phyloP scores from a whole-genome alignment of 2,797 vertebrate species.

The Erpetoichthys calabaricus region DNA sequence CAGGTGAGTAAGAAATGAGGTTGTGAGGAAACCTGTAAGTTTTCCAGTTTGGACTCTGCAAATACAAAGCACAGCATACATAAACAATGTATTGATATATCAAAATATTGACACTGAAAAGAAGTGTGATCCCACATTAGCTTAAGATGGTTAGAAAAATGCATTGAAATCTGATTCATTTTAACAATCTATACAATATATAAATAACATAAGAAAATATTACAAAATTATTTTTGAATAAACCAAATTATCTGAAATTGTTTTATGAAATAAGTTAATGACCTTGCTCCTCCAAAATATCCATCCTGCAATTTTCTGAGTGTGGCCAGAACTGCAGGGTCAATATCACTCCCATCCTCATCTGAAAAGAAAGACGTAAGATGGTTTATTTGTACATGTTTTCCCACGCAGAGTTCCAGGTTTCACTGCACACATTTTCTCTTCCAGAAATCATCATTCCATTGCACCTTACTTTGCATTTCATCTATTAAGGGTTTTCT shows the following conservation, averaged over 20 bases:
- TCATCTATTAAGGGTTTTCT: no score
- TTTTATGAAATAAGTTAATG: slow-evolving; percentile 8
- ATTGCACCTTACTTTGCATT: no score
- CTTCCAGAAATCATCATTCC: no score
- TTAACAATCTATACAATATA: no score
- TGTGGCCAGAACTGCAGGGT: slow-evolving; percentile 78
- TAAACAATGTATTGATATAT: neutral
- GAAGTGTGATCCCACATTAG: neutral
- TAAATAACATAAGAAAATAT: no score
- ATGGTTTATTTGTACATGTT: no score
- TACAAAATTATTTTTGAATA: no score
- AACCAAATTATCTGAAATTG: no score
- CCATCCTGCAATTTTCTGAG: slow-evolving; percentile 89
- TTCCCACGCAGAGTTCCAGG: no score
- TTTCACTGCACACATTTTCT: no score
- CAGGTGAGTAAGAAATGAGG: slow-evolving; percentile 82
- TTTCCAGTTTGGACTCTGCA: slow-evolving; percentile 78
- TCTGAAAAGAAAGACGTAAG: slow-evolving; percentile 39
- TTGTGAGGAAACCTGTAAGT: slow-evolving; percentile 78
- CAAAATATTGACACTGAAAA: neutral
- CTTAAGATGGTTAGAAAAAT: neutral
- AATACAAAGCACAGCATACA: slow-evolving; percentile 5
- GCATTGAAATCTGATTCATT: neutral
- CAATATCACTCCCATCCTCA: slow-evolving; percentile 75
- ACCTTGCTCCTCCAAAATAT: slow-evolving; percentile 95